Percentiles rank a stretch among this genome's conserved stretches.
These are phyloP conservation scores for Danaus melanippus DNA, from an alignment of 1,140 invertebrate species.

Conservation along the genomic window DNA sequence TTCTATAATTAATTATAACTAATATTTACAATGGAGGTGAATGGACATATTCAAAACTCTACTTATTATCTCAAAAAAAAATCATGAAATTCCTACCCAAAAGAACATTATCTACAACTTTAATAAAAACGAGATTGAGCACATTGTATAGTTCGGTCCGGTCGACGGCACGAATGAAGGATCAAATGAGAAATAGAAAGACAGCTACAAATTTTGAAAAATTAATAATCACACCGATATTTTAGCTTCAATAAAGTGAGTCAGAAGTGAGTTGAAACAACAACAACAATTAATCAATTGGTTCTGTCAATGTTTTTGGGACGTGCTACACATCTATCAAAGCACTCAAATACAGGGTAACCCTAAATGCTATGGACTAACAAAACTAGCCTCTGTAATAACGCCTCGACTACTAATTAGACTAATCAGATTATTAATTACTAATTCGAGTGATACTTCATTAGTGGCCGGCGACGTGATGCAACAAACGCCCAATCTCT, in stretches of 20 bases:
- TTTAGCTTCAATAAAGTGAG: too few species aligned
- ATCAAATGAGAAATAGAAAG: slow-evolving; percentile 1
- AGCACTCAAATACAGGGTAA: background rate
- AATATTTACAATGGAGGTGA: slow-evolving; percentile 72
- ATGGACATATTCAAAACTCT: slow-evolving; percentile 68
- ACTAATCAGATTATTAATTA: too few species aligned
- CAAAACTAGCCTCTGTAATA: slow-evolving; percentile 12
- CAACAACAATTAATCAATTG: too few species aligned
- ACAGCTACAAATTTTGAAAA: background rate
- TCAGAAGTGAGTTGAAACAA: too few species aligned
- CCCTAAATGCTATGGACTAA: slow-evolving; percentile 10
- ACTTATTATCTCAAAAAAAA: slow-evolving; percentile 65
- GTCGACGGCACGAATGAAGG: slow-evolving; percentile 4
- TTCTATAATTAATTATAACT: slow-evolving; percentile 72
- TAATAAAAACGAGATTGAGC: slow-evolving; percentile 52
- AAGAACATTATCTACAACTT: slow-evolving; percentile 70
- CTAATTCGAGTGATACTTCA: background rate
- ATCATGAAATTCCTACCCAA: slow-evolving; percentile 64
- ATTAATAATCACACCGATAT: too few species aligned
- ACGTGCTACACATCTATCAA: background rate
- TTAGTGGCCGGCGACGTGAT: background rate
- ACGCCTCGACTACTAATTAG: too few species aligned
- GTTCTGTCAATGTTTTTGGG: too few species aligned
- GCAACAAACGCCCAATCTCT: slow-evolving; percentile 38
- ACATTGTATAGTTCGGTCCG: slow-evolving; percentile 15